Evolutionary conservation across 2,888 invertebrate species (phyloP), one percentile per base, ranked within the genome.

Genomic region (Hyles lineata): DNA sequence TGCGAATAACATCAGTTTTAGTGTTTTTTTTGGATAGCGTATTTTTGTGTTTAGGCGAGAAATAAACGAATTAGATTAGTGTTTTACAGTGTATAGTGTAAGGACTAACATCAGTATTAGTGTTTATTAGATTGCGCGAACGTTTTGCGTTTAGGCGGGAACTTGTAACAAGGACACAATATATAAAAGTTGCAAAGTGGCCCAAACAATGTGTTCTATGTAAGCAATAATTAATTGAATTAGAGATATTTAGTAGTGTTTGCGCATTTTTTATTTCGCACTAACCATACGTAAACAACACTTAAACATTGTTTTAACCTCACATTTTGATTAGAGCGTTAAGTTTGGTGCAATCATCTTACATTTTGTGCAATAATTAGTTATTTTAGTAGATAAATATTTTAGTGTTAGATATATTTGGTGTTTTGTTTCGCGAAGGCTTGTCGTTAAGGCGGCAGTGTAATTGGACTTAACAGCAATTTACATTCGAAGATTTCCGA

Each of bases 91-190:
- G 43, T 43, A 0, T 15, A 43, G 43, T 43, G 43, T 15, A 11
- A 43, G 43, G 43, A 43, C 15, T 43, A 43, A 15, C 43, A 43
- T 43, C 15, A 43, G 43, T 32, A n/a, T 35, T 67, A 23, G 21
- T 17, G 55, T 55, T 55, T 52, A 19, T 63, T 67, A 8, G 62
- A 35, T n/a, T 61, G 3, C 25, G 61, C 61, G 43, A 17, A 61
- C 1, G 7, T 62, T 21, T 43, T 43, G 43, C 15, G 17, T 67
- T 67, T 43, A 43, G 63, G 63, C 63, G 63, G 63, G 67, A 67
- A 43, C 67, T 50, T 17, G 8, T 43, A 15, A 23, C 35, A 63
- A 55, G n/a, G 32, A n/a, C 43, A 63, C 21, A 23, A 0, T 17
- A 23, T 9, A 23, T 43, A 17, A 43, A 23, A 23, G 11, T 23